Base-by-base conservation (phyloP, 2,113 vertebrate species). In the Dromaius novaehollandiae region DNA sequence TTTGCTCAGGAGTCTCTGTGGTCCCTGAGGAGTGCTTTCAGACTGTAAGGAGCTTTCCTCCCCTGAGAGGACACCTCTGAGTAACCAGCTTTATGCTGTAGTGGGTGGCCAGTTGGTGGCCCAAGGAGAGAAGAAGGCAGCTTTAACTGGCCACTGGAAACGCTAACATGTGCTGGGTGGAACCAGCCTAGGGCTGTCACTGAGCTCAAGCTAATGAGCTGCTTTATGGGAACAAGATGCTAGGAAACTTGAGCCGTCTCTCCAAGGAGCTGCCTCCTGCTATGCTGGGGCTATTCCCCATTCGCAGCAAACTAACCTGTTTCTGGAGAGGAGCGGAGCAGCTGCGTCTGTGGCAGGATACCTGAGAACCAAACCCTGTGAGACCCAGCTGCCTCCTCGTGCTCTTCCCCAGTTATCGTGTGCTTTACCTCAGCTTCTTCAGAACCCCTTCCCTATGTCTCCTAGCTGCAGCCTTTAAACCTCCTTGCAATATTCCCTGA, bases 211-310 rank as follows among this genome's bases (percentile, higher is more conserved):
- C 91, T 81, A 46, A 63, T 87, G 85, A 94, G 82, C 87, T 91
- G 66, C 82, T 97, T 95, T 81, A 94, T 96, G 82, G 82, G 90
- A 97, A 96, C 89, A 96, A 96, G 95, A 95, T 96, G 96, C 91
- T 91, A 1, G 8, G 84, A 80, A 94, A 26, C 60, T 58, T 3
- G 0, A 68, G 46, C 83, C 36, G 66, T 48, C 86, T 95, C 68
- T 76, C 85, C 0, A 0, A 66, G 94, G 89, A 95, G 58, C 17
- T 91, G 93, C 40, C 18, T 87, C 88, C 64, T 58, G 88, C 85
- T 24, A 50, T 25, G 89, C 86, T 0, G 3, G 42, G 40, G 32
- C 74, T 68, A 9, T 64, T 38, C 3, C 34, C 28, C 77, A 11
- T 50, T 25, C 32, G 1, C 4, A 34, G 78, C 30, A 36, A 40